Evolutionary conservation across 2,113 vertebrate species (phyloP), one percentile per base, ranked within the genome.

Genomic region (Phyllostomus hastatus): DNA sequence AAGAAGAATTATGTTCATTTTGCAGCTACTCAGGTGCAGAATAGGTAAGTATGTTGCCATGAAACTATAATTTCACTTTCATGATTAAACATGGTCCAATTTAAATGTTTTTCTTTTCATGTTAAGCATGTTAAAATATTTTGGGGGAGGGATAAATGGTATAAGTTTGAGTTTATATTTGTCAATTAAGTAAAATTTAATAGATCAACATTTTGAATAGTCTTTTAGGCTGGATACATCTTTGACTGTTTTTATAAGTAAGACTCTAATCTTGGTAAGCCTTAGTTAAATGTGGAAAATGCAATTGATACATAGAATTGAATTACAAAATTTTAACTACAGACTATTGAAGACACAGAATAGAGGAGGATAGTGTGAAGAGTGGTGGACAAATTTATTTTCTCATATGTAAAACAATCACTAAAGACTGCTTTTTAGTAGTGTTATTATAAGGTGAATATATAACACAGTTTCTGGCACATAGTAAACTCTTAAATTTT

Each of bases 1-100:
- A 99, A 99, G 98, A 99, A 99, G 98, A 99, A 99, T 98, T 99
- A 99, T 31, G 99, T 99, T 80, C 99, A 99, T 98, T 99, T 99
- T 98, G 99, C 99, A 95, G 99, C 99, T 95, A 98, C 99, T 97
- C 99, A 99, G 98, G 99, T 99, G 97, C 99, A 99, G 98, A 99
- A 98, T 98, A 99, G 99, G 99, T 99, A 98, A 98, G 96, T 97
- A 10, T 93, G 10, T 84, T 97, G 76, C 41, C 33, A 83, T 81
- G 84, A 96, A 94, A 35, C 46, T 8, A 33, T 86, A 89, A 78
- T 96, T 95, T 94, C 22, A 70, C n/a, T 82, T 50, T 80, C 76
- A 92, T n/a, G 28, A 86, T 94, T 96, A 83, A 95, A 89, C 16
- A 75, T 6, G 2, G n/a, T 81, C 15, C n/a, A 78, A 8, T 88